Base-by-base conservation (phyloP, 1,140 invertebrate genomes). In the Macrosteles quadrilineatus region DNA sequence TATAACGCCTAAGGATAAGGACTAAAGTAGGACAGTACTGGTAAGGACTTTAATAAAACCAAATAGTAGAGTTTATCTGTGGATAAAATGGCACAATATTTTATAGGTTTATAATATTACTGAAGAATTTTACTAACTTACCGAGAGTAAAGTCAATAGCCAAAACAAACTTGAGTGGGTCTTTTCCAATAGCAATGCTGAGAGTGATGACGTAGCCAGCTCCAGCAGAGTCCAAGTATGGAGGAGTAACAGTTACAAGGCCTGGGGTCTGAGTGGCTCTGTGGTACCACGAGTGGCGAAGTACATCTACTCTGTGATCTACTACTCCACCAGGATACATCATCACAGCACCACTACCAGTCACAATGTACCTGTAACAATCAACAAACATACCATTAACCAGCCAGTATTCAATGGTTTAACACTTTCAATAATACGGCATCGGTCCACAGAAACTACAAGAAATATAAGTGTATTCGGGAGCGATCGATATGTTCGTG, bases 171-270 rank as follows among this genome's bases (percentile, higher is more conserved):
- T 81, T 80, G 1, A 78, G 77, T 0, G 81, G 81, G 65, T 84
- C 83, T 71, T 85, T 80, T 63, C 85, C 85, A 50, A 95, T 86
- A 1, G 91, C 90, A 77, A 92, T 91, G 70, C 93, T 94, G 27
- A 96, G 81, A 14, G 93, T 94, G 0, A 96, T 87, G 66, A 96
- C 88, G 77, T 94, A 95, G 0, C 94, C 94, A 53, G 93, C 91
- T 67, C 94, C 94, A 70, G 85, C 92, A 36, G 89, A 88, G 82
- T 97, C 95, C 71, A 97, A 82, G 77, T 94, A 94, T 0, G 95
- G 94, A 23, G 92, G 88, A n/a, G 91, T 93, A 43, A 96, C 80
- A 4, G 94, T 87, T 65, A 95, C 87, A 80, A 89, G 89, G 0
- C 87, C 90, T 0, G 90, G 89, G 78, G 89, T 85, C 66, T 91